A percentile compares a stretch with the other conserved stretches of the same genome.
phyloP scores from a whole-genome alignment of 2,888 invertebrate genomes.

The Margaritifera margaritifera region DNA sequence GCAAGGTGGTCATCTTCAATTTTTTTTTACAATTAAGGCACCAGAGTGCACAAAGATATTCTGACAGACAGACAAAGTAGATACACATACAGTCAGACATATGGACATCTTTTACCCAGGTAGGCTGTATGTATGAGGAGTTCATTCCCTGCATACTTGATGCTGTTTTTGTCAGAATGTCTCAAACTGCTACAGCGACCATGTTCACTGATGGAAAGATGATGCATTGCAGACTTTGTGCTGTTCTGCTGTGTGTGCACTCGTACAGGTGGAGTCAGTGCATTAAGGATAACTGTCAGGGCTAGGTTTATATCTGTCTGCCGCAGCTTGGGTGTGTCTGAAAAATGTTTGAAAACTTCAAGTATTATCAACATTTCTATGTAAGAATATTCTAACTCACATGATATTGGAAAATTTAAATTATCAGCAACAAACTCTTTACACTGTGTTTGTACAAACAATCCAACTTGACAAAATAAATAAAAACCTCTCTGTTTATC shows the following conservation, averaged over 20 bases:
- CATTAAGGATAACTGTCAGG: constrained; percentile 89
- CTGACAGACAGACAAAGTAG: not conserved
- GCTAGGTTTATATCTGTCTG: constrained; percentile 93
- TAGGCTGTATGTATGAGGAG: constrained; percentile 75
- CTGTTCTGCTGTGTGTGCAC: constrained; percentile 61
- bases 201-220: constrained; percentile 62
- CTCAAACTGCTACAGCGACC: constrained; percentile 61
- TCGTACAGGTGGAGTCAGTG: constrained; percentile 79
- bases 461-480: no score
- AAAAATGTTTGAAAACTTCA: constrained; percentile 77
- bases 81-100: not conserved
- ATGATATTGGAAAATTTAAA: constrained; percentile 1
- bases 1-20: not conserved
- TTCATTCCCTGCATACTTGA: constrained; percentile 50
- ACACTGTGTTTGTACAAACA: no score
- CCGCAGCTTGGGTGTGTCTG: constrained; percentile 91
- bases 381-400: not conserved
- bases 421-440: no score
- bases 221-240: constrained; percentile 63
- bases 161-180: constrained; percentile 40
- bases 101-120: constrained; percentile 71
- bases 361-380: not conserved
- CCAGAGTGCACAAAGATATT: not conserved
- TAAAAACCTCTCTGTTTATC: no score
- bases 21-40: not conserved